These are phyloP conservation scores for Catocala sponsa DNA, from an alignment of 2,888 invertebrate genomes.

Conservation along the genomic window DNA sequence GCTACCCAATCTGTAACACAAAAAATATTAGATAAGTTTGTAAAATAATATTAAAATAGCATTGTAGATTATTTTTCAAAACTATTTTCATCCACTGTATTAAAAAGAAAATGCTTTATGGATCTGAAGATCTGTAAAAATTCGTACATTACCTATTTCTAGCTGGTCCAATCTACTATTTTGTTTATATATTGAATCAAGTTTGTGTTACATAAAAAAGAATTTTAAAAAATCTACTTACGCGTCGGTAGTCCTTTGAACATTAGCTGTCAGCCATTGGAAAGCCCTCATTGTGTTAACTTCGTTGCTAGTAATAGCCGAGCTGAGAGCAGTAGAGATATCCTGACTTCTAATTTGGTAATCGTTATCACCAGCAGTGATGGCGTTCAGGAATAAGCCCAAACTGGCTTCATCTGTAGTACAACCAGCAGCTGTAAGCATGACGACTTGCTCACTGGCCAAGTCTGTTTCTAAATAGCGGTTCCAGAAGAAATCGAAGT, in stretches of 20 bases:
- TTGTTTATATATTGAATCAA: too few relatives aligned
- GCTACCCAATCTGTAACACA: conserved; percentile 63
- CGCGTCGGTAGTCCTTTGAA: conserved; percentile 46
- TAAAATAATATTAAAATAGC: too few relatives aligned
- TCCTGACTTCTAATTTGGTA: conserved; percentile 76
- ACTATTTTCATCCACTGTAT: too few relatives aligned
- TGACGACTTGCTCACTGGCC: conserved; percentile 90
- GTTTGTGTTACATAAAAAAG: not conserved
- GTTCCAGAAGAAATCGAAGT: conserved; percentile 91
- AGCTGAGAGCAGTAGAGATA: conserved; percentile 71
- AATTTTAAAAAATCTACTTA: conserved; percentile 14
- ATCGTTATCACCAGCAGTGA: conserved; percentile 59
- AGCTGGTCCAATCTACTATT: too few relatives aligned
- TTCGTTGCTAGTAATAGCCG: conserved; percentile 86
- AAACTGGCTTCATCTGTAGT: conserved; percentile 81
- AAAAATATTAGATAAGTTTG: not conserved
- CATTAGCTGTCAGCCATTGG: conserved; percentile 79
- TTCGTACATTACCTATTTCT: too few relatives aligned
- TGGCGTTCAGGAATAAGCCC: conserved; percentile 62
- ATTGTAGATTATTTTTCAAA: too few relatives aligned
- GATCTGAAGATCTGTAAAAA: too few relatives aligned
- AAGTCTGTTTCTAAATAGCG: conserved; percentile 88
- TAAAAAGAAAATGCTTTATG: too few relatives aligned
- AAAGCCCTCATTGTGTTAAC: conserved; percentile 87
- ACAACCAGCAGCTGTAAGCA: conserved; percentile 91